These are phyloP conservation scores for Dynastes maya DNA, from an alignment of 2,888 invertebrate genomes.

Conservation along the genomic window DNA sequence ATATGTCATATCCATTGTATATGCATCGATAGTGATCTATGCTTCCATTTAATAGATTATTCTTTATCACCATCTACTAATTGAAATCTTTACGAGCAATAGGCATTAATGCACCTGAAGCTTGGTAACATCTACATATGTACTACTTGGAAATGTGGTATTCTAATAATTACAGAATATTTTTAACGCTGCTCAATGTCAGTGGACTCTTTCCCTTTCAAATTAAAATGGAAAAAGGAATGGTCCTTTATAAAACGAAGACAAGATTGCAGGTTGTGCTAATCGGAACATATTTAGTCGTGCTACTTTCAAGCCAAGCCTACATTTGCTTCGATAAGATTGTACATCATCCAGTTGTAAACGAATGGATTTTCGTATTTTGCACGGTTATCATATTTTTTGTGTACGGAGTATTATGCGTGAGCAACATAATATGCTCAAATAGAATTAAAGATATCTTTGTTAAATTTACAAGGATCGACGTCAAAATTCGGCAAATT, in stretches of 20 bases:
- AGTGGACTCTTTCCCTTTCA: constrained; percentile 36
- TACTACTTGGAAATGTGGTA: constrained; percentile 1
- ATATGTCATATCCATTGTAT: not conserved
- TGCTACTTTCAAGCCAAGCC: constrained; percentile 34
- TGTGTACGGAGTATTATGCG: constrained; percentile 42
- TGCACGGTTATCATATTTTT: constrained; percentile 48
- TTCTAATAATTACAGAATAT: constrained; percentile 15
- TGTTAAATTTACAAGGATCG: constrained; percentile 13
- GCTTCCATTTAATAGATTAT: not conserved
- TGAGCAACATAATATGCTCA: constrained; percentile 34
- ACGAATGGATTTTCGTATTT: constrained; percentile 50
- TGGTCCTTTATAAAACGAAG: not conserved
- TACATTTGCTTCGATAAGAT: constrained; percentile 49
- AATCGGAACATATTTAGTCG: constrained; percentile 17
- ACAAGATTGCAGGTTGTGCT: constrained; percentile 10
- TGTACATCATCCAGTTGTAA: constrained; percentile 45
- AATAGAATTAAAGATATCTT: constrained; percentile 36
- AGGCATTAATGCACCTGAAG: no score
- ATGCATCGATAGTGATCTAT: not conserved
- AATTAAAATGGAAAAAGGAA: constrained; percentile 12
- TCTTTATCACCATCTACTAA: not conserved
- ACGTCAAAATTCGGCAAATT: constrained; percentile 19
- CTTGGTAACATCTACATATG: no score
- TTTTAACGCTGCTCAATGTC: constrained; percentile 25
- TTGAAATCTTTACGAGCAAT: not conserved